Evolutionary conservation across 1,140 invertebrate species (phyloP).

Genomic region (Mactra quadrangularis): DNA sequence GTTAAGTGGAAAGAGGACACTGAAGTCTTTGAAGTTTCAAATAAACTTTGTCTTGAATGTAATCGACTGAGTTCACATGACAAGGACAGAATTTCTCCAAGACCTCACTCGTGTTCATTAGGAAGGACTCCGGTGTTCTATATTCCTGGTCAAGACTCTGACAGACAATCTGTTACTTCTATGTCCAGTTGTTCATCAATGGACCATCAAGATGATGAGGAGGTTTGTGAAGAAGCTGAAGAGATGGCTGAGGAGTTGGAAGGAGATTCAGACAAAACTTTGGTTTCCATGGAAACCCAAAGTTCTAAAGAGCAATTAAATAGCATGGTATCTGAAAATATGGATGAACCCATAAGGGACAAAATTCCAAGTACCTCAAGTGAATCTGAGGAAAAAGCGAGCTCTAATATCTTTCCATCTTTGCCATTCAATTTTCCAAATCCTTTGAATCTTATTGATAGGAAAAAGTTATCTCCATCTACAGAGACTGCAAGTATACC

Average conservation of each 20-base stretch:
- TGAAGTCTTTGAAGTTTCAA: slow-evolving; percentile 2
- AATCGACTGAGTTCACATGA: slow-evolving; percentile 32
- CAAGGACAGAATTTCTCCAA: slow-evolving; percentile 30
- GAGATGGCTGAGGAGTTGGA: not conserved
- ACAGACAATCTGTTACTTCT: slow-evolving; percentile 26
- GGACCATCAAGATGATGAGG: not conserved
- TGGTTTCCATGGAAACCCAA: not conserved
- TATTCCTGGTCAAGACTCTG: slow-evolving; percentile 28
- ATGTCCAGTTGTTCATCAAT: slow-evolving; percentile 21
- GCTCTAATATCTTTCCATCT: slow-evolving; percentile 4
- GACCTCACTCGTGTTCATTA: slow-evolving; percentile 38
- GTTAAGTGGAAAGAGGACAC: slow-evolving; percentile 47
- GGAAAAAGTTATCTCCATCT: not conserved
- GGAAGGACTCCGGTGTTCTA: slow-evolving; percentile 29
- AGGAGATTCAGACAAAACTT: not conserved
- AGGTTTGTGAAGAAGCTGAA: not conserved
- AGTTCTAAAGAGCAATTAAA: not conserved
- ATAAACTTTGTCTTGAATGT: slow-evolving; percentile 37
- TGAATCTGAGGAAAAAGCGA: slow-evolving; percentile 8
- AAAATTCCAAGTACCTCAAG: not conserved
- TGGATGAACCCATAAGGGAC: not conserved
- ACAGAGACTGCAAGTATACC: not conserved
- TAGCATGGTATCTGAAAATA: not conserved
- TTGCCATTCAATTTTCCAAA: slow-evolving; percentile 36
- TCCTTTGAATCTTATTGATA: slow-evolving; percentile 7